phyloP scores from a whole-genome alignment of 2,888 invertebrate species.

The Tenthredo notha region DNA sequence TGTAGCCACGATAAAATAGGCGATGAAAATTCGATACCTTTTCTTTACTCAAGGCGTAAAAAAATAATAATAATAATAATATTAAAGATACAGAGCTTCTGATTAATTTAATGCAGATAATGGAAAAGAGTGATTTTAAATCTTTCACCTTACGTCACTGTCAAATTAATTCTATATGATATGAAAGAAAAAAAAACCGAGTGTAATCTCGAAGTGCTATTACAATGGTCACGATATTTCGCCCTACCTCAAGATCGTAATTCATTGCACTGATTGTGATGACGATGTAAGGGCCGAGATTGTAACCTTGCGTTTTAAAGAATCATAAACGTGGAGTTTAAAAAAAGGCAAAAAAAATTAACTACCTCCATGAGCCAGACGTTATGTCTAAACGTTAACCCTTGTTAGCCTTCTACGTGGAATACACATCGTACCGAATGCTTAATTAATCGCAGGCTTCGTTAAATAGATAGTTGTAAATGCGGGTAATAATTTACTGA shows the following conservation, averaged over 20 bases:
- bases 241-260: neutral
- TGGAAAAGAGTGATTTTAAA: neutral
- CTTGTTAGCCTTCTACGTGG: slow-evolving; percentile 21
- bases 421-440: slow-evolving; percentile 29
- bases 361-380: neutral
- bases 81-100: neutral
- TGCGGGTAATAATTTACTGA: slow-evolving; percentile 38
- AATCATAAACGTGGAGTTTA: slow-evolving; percentile 20
- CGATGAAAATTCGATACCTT: neutral
- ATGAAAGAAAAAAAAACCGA: neutral
- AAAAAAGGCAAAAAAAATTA: neutral
- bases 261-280: slow-evolving; percentile 21
- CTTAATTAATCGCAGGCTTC: slow-evolving; percentile 41
- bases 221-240: slow-evolving; percentile 37
- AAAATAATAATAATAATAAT: neutral
- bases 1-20: neutral
- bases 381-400: neutral
- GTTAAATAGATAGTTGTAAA: slow-evolving; percentile 47
- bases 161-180: slow-evolving; percentile 8
- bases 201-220: slow-evolving; percentile 17
- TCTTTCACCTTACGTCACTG: slow-evolving; percentile 17
- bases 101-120: neutral
- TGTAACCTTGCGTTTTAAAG: slow-evolving; percentile 19
- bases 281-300: neutral
- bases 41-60: neutral